A percentile compares a stretch with the other conserved stretches of the same genome.
These are phyloP conservation scores for Hydraecia micacea DNA, from an alignment of 2,888 invertebrate genomes.

Conservation along the genomic window DNA sequence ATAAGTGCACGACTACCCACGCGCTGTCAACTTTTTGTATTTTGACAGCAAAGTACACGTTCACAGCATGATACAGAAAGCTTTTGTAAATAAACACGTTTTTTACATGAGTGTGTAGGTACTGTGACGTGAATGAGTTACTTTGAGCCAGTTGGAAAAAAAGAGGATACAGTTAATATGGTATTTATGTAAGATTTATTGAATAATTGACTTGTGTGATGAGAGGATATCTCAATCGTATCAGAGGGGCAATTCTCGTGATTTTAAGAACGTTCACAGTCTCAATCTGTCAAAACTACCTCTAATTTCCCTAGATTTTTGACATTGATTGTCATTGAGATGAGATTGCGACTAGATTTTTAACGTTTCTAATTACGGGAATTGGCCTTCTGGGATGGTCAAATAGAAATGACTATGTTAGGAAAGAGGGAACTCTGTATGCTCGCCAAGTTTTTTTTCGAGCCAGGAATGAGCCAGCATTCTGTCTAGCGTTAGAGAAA, in stretches of 20 bases:
- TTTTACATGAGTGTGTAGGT: conserved; percentile 20
- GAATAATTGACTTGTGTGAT: conserved; percentile 1
- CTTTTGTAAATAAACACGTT: conserved; percentile 61
- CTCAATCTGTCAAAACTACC: too few species aligned
- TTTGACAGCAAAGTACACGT: conserved; percentile 61
- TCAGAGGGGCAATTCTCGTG: too few species aligned
- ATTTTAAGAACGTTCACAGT: too few species aligned
- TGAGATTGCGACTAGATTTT: too few species aligned
- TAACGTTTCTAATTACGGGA: too few species aligned
- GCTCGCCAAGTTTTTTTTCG: background rate
- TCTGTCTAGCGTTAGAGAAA: background rate
- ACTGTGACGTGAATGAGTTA: conserved; percentile 34
- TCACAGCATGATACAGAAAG: conserved; percentile 56
- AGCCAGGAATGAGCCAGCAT: background rate
- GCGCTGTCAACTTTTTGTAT: conserved; percentile 66
- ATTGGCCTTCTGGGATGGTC: too few species aligned
- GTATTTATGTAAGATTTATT: background rate
- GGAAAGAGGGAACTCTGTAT: background rate
- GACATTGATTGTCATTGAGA: too few species aligned
- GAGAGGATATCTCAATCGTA: background rate
- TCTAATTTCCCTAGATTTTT: too few species aligned
- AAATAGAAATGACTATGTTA: too few species aligned
- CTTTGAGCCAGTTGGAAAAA: conserved; percentile 5
- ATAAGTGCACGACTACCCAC: conserved; percentile 67
- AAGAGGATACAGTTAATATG: background rate